Evolutionary conservation across 2,113 vertebrate genomes (phyloP), one percentile per base, ranked within the genome.

Genomic region (Campylomormyrus tamandua): DNA sequence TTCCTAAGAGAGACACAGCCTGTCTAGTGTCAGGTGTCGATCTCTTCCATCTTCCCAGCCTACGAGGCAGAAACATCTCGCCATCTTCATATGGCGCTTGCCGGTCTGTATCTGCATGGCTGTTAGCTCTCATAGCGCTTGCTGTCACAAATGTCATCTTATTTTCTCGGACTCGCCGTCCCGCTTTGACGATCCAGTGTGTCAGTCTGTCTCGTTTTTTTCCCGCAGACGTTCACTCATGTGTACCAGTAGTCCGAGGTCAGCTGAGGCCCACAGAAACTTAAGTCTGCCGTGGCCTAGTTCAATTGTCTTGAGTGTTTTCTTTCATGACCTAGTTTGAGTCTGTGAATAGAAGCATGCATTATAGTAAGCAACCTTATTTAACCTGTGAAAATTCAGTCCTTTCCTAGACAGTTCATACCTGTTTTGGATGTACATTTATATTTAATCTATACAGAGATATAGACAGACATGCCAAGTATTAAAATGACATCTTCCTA

Each of bases 281-380:
- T 53, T 53, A 35, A 19, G 27, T 42, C 19, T 87, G 15, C 27
- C 8, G 7, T 53, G 27, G 50, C 13, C 85, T 27, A 53, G 49
- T 53, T 48, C n/a, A 9, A 15, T 48, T 46, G 42, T 84, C 85
- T 53, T 53, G 85, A 87, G 31, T 53, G n/a, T 27, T 56, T 35
- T 87, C n/a, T 53, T 87, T 35, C 35, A 19, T 80, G 74, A 80
- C 74, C 74, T 35, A 53, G 10, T 53, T 35, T 53, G 48, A 56
- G 85, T 53, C 45, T 86, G 46, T 49, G 45, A 49, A 27, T 86
- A 49, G 19, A 50, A 84, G 83, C 83, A 48, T 48, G 83, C 83
- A 84, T 84, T 84, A 42, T 21, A 84, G 83, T n/a, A 48, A 48
- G 45, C 83, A 84, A 80, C 74, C 74, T 84, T n/a, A 9, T 84